Conservation (phyloP, 2,888 invertebrate genomes). For the Drosophila subquinaria region DNA sequence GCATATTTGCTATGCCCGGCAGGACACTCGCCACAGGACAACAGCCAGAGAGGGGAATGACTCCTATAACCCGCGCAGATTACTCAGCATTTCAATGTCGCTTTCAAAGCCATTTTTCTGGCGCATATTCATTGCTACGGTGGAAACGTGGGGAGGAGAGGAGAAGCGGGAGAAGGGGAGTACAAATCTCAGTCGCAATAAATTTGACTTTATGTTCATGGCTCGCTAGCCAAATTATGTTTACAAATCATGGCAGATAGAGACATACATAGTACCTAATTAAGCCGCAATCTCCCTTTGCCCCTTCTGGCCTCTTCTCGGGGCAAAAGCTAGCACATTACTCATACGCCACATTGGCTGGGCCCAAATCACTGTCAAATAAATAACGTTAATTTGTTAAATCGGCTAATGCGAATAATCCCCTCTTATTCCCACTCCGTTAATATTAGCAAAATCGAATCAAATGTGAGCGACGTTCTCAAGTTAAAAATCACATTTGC, state of each 20-base stretch:
- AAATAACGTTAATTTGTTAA: slow-evolving; percentile 78
- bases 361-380: slow-evolving; percentile 78
- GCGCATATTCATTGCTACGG: background rate
- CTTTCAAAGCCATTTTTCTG: slow-evolving; percentile 16
- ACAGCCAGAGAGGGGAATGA: background rate
- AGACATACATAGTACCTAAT: slow-evolving; percentile 54
- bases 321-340: slow-evolving; percentile 65
- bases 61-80: slow-evolving; percentile 60
- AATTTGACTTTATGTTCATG: slow-evolving; percentile 81
- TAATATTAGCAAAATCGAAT: slow-evolving; percentile 12
- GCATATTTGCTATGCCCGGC: slow-evolving; percentile 67
- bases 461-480: slow-evolving; percentile 17
- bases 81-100: slow-evolving; percentile 74
- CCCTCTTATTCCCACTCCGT: background rate
- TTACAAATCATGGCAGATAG: slow-evolving; percentile 74
- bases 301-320: background rate
- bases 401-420: slow-evolving; percentile 49
- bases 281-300: slow-evolving; percentile 35
- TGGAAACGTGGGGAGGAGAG: background rate
- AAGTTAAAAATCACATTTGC: slow-evolving; percentile 74
- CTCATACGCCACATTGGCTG: slow-evolving; percentile 75
- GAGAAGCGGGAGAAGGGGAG: too few relatives aligned
- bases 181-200: slow-evolving; percentile 76
- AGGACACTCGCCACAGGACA: slow-evolving; percentile 28
- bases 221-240: slow-evolving; percentile 76